phyloP scores from a whole-genome alignment of 2,888 invertebrate species.

The Parthenolecanium corni region DNA sequence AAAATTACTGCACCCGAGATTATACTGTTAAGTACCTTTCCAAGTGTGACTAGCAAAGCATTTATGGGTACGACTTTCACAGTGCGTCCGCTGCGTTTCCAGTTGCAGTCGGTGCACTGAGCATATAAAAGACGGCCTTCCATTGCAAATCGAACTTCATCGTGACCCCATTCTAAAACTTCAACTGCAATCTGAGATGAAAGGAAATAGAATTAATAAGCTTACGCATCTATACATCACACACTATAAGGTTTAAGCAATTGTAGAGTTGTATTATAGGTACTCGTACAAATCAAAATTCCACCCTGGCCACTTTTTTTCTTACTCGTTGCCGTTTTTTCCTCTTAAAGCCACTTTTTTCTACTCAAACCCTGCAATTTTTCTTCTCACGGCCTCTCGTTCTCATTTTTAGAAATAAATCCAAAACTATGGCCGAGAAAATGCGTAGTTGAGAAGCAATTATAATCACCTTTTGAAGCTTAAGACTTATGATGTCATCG shows the following conservation, averaged over 20 bases:
- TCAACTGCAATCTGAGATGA: constrained; percentile 68
- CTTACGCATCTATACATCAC: background rate
- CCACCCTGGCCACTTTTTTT: too few species aligned
- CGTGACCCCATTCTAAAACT: constrained; percentile 86
- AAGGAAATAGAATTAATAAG: background rate
- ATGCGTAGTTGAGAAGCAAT: too few species aligned
- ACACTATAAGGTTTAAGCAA: background rate
- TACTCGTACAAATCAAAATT: too few species aligned
- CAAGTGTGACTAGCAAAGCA: constrained; percentile 80
- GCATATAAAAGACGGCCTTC: constrained; percentile 80
- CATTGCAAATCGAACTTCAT: constrained; percentile 79
- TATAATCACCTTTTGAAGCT: constrained; percentile 57
- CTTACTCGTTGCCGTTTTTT: too few species aligned
- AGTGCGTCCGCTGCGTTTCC: constrained; percentile 69
- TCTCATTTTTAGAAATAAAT: too few species aligned
- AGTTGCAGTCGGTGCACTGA: constrained; percentile 81
- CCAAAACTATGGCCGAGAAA: too few species aligned
- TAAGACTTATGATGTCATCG: constrained; percentile 56
- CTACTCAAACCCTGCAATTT: too few species aligned
- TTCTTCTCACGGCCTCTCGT: too few species aligned
- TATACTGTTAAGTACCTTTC: constrained; percentile 53
- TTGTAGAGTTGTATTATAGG: too few species aligned
- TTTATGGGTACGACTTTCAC: constrained; percentile 79
- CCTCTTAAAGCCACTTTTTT: too few species aligned
- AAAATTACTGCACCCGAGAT: too few species aligned